Conservation (phyloP, 2,797 vertebrate genomes). For the Melopsittacus undulatus region DNA sequence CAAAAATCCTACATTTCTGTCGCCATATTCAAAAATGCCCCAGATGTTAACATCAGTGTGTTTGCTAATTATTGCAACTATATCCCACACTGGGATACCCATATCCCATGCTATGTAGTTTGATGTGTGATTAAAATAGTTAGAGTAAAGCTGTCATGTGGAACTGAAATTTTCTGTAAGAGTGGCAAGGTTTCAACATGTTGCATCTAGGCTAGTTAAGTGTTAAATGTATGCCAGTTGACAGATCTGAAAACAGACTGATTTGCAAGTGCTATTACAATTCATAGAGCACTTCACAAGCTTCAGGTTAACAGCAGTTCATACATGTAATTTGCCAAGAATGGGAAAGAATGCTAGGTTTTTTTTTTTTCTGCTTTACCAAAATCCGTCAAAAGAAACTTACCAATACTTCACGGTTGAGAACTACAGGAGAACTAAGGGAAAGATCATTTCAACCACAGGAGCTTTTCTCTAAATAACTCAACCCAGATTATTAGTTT, state of each 20-base stretch:
- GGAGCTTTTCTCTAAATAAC: not conserved
- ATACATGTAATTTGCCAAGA: not conserved
- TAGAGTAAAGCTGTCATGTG: not conserved
- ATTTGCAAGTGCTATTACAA: not conserved
- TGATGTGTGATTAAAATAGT: not conserved
- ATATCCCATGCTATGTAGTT: accelerated
- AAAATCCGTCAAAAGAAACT: not conserved
- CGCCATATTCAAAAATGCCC: accelerated
- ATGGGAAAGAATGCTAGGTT: not conserved
- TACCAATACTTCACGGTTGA: not conserved
- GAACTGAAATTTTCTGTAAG: not conserved
- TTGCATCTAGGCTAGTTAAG: not conserved
- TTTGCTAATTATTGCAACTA: not conserved
- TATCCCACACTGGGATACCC: accelerated
- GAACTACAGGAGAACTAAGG: not conserved
- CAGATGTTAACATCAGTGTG: not conserved
- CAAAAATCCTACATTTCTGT: not conserved
- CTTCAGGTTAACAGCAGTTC: not conserved
- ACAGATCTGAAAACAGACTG: not conserved
- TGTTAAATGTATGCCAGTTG: not conserved
- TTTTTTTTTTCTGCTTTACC: not conserved
- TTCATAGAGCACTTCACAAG: not conserved
- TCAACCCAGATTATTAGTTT: not conserved
- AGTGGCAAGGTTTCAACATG: not conserved
- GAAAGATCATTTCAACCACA: not conserved